Evolutionary conservation across 2,888 invertebrate species (phyloP).

Genomic region (Eretmocerus hayati): DNA sequence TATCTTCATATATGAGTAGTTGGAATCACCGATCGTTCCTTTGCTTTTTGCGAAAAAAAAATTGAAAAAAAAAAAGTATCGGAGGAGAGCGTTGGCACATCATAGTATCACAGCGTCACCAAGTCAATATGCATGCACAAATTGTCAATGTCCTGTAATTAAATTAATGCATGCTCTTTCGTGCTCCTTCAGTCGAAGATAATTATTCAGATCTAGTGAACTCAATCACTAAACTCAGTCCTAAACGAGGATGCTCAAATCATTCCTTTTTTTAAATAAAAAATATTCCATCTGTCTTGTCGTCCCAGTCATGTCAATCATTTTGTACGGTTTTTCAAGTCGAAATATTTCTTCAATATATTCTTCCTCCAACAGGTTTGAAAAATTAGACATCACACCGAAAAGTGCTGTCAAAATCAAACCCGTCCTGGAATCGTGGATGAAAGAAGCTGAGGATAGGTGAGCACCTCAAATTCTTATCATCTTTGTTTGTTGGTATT

Average conservation of each 20-base stretch:
- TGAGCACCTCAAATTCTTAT: too few relatives aligned
- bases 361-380: conserved; percentile 64
- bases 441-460: conserved; percentile 98
- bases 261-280: too few relatives aligned
- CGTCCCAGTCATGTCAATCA: too few relatives aligned
- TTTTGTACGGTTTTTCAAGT: too few relatives aligned
- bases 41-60: too few relatives aligned
- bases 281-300: too few relatives aligned
- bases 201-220: too few relatives aligned
- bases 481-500: too few relatives aligned
- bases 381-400: conserved; percentile 98
- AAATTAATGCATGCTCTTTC: conserved; percentile 42
- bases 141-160: conserved; percentile 48
- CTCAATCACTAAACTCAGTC: too few relatives aligned
- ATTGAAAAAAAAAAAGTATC: conserved; percentile 12
- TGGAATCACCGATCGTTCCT: too few relatives aligned
- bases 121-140: conserved; percentile 45
- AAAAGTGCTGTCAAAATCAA: conserved; percentile 99
- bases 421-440: conserved; percentile 97
- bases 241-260: too few relatives aligned
- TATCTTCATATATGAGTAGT: too few relatives aligned
- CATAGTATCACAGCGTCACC: conserved; percentile 44
- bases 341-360: neutral
- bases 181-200: conserved; percentile 41
- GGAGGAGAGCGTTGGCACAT: conserved; percentile 41